Conservation (phyloP, 1,140 invertebrate genomes). For the Lucilia cuprina region DNA sequence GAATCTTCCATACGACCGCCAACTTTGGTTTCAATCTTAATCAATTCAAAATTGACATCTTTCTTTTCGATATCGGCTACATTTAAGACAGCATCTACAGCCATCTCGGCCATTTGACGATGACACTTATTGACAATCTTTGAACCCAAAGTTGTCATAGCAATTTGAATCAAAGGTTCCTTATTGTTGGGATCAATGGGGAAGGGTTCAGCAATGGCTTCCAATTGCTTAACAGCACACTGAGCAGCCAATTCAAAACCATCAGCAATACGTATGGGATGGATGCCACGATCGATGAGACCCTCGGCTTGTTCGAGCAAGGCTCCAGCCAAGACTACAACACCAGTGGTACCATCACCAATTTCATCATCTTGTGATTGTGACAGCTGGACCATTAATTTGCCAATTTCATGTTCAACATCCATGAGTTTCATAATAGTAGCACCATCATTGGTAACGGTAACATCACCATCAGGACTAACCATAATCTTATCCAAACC, state of each 20-base stretch:
- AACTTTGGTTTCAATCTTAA: conserved; percentile 98
- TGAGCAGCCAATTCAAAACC: conserved; percentile 98
- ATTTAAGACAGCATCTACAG: conserved; percentile 87
- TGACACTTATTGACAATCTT: conserved; percentile 96
- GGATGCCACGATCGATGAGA: conserved; percentile 95
- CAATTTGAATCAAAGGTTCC: conserved; percentile 91
- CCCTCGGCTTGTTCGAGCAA: conserved; percentile 94
- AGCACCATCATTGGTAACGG: conserved; percentile 99
- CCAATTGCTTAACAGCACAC: conserved; percentile 85
- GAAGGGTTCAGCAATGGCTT: conserved; percentile 89
- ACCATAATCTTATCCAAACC: conserved; percentile 97
- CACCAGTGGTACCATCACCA: conserved; percentile 99
- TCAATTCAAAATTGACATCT: conserved; percentile 99
- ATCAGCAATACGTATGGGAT: conserved; percentile 98
- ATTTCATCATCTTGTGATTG: conserved; percentile 99
- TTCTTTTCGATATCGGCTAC: conserved; percentile 82
- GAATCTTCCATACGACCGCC: conserved; percentile 98
- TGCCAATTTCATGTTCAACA: conserved; percentile 98
- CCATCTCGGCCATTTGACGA: conserved; percentile 97
- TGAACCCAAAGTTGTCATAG: conserved; percentile 98
- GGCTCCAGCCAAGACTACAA: conserved; percentile 87
- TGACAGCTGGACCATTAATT: conserved; percentile 96
- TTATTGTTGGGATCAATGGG: conserved; percentile 82
- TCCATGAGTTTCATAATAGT: conserved; percentile 99
- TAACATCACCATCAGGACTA: conserved; percentile 96